Evolutionary conservation across 1,140 invertebrate species (phyloP), one percentile per base, ranked within the genome.

Genomic region (Calliopsis andreniformis): DNA sequence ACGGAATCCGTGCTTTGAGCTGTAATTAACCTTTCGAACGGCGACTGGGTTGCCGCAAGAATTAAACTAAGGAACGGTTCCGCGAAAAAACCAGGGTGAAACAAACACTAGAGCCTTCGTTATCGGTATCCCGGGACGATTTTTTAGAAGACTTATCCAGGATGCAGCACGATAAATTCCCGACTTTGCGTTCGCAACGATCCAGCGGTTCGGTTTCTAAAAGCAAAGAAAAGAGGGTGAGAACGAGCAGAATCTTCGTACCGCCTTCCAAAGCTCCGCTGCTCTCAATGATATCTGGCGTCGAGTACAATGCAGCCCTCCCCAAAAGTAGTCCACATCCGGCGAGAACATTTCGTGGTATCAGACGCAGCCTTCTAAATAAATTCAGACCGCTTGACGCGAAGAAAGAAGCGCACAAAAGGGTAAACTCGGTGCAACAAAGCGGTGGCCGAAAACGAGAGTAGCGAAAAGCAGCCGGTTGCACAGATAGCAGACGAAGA

Each of bases 1-100:
- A 16, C 16, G 18, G 69, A 71, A 49, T 28, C 23, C 32, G 30
- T 20, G 59, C 45, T 30, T 43, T 30, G 47, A 35, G 28, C 47
- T 55, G 25, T 55, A 66, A 73, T 73, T 73, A 73, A 55, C 47
- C 28, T 66, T 35, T 25, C 47, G 35, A 73, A 42, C 42, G 23
- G 12, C 18, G 23, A 20, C 4, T 12, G 1, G 28, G 0, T 4
- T 32, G 23, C 6, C 10, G 18, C 14, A 39, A 18, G 43, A 51
- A 72, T 68, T 55, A 39, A 68, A 68, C 55, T 28, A 42, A 56
- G 30, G 30, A 7, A 18, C 10, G 32, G 10, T 12, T 53, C 10
- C 30, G 55, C 30, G 55, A 56, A 32, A 43, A 20, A 47, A 3
- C n/a, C n/a, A 14, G 2, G 14, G 6, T 1, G 56, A 23, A 68